Conservation (phyloP, 2,888 invertebrate genomes). For the Crematogaster levior region DNA sequence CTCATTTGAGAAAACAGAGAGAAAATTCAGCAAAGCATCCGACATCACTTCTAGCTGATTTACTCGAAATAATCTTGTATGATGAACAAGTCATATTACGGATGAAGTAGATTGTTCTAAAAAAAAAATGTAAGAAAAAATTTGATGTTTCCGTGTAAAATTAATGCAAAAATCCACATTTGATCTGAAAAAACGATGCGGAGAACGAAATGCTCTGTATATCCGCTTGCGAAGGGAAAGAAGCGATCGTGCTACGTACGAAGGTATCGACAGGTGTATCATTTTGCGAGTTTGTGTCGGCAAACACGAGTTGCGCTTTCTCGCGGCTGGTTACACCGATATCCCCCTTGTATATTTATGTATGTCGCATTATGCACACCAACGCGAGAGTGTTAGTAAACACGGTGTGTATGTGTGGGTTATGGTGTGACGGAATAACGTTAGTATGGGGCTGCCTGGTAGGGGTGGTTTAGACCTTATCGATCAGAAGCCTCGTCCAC, state of each 20-base stretch:
- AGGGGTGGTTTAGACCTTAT: constrained; percentile 75
- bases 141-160: not conserved
- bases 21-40: not conserved
- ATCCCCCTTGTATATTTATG: constrained; percentile 58
- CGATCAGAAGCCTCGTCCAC: constrained; percentile 78
- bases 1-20: constrained; percentile 20
- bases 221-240: not conserved
- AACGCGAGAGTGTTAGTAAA: constrained; percentile 64
- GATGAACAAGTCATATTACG: not conserved
- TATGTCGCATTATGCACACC: constrained; percentile 62
- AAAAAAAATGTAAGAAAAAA: not conserved
- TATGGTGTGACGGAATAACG: constrained; percentile 60
- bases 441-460: constrained; percentile 58
- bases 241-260: not conserved
- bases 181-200: not conserved
- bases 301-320: constrained; percentile 59
- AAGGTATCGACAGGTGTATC: constrained; percentile 34
- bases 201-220: not conserved
- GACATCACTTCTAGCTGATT: not conserved
- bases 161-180: not conserved
- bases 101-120: not conserved
- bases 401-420: constrained; percentile 48
- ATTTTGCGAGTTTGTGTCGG: constrained; percentile 53
- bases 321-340: constrained; percentile 25
- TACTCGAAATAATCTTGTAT: not conserved